phyloP scores from a whole-genome alignment of 2,113 vertebrate species.

The Anolis carolinensis region DNA sequence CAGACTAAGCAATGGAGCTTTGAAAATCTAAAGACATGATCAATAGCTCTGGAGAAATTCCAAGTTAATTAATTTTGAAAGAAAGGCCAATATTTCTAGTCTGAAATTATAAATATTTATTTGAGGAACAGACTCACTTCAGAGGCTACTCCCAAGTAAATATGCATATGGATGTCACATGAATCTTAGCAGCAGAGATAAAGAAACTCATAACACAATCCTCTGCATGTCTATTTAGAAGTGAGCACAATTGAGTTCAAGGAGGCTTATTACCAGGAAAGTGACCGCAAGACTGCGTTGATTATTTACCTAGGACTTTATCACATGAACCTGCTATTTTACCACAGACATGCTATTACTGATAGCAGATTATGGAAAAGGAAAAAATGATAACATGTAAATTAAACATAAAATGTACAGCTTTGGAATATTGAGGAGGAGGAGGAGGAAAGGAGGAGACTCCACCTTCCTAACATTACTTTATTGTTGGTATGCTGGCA shows the following conservation, averaged over 20 bases:
- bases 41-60: not conserved
- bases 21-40: not conserved
- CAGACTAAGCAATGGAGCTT: not conserved
- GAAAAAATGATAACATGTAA: no score
- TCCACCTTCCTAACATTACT: no score
- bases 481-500: no score
- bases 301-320: not conserved
- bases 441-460: no score
- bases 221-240: not conserved
- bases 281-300: not conserved
- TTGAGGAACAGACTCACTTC: not conserved
- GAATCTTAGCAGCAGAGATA: not conserved
- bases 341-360: no score
- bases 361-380: no score
- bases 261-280: not conserved
- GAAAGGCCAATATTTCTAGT: not conserved
- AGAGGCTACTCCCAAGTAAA: not conserved
- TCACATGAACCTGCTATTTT: no score
- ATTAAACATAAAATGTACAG: no score
- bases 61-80: not conserved
- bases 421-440: no score
- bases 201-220: not conserved
- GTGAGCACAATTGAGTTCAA: not conserved
- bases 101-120: not conserved
- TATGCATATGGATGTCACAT: not conserved